Evolutionary conservation across 1,140 invertebrate genomes (phyloP), one percentile per base, ranked within the genome.

Genomic region (Danaus plexippus): DNA sequence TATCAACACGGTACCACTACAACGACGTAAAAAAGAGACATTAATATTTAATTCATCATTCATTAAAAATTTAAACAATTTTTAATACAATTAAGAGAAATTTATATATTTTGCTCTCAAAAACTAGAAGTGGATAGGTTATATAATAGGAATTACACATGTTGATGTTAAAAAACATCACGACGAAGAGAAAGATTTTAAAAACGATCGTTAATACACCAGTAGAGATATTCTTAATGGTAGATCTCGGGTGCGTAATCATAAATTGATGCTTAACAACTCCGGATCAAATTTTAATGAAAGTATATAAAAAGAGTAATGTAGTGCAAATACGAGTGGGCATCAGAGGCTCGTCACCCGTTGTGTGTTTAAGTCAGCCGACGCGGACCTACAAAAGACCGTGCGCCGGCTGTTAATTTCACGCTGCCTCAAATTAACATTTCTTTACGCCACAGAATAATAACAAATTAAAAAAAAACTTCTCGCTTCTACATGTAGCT

Each of bases 1-100:
- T 66, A 66, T 92, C 85, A 41, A 91, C 89, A 8, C 79, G 72
- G 72, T 93, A 93, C 92, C 92, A 93, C 92, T 93, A 87, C 0
- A 91, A 91, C 67, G 75, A 81, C 47, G 22, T 15, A 2, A 52
- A 46, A 48, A 43, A 4, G 9, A 32, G 22, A 32, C 22, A 32
- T 11, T 11, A 10, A 54, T 54, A 44, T 41, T 40, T 43, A 12
- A n/a, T 52, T 53, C 42, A 22, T 40, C 48, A 9, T 43, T 10
- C 42, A 12, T 32, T 32, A 32, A 32, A 32, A 32, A 32, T 32
- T 32, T 0, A 4, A 5, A 32, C 1, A 32, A 32, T 32, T 1
- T 15, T 15, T 32, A 32, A 32, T 32, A 32, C 22, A 32, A 15
- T 15, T 15, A 15, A 15, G 15, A 15, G 15, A 15, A 32, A 32